These are phyloP conservation scores for Melipona bicolor DNA, from an alignment of 2,888 invertebrate genomes.

Conservation along the genomic window DNA sequence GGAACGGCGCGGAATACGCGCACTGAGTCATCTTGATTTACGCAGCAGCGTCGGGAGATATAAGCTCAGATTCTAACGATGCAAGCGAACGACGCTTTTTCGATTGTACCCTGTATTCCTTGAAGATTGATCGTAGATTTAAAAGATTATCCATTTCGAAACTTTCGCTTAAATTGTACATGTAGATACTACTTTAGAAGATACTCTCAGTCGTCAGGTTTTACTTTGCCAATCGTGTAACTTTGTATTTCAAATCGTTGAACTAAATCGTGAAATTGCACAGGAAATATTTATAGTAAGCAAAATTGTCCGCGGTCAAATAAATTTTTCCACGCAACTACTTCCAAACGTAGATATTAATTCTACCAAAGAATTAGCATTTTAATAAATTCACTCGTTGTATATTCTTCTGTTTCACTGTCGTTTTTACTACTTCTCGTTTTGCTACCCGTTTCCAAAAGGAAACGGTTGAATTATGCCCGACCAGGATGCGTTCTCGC, in stretches of 20 bases:
- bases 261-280: neutral
- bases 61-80: slow-evolving; percentile 1
- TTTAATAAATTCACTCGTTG: neutral
- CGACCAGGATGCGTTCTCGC: neutral
- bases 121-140: neutral
- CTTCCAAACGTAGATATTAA: neutral
- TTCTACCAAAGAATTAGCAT: neutral
- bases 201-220: too few species aligned
- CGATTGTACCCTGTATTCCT: neutral
- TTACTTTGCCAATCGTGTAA: neutral
- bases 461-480: neutral
- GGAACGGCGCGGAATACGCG: neutral
- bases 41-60: slow-evolving; percentile 9
- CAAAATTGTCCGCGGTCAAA: neutral
- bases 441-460: too few species aligned
- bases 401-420: neutral
- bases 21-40: slow-evolving; percentile 25
- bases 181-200: neutral
- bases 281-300: neutral
- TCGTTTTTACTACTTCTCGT: too few species aligned
- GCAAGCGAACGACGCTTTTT: neutral
- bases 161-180: neutral
- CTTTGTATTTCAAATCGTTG: neutral
- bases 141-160: neutral
- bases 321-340: neutral